Evolutionary conservation across 2,888 invertebrate genomes (phyloP).

Genomic region (Habrosyne pyritoides): DNA sequence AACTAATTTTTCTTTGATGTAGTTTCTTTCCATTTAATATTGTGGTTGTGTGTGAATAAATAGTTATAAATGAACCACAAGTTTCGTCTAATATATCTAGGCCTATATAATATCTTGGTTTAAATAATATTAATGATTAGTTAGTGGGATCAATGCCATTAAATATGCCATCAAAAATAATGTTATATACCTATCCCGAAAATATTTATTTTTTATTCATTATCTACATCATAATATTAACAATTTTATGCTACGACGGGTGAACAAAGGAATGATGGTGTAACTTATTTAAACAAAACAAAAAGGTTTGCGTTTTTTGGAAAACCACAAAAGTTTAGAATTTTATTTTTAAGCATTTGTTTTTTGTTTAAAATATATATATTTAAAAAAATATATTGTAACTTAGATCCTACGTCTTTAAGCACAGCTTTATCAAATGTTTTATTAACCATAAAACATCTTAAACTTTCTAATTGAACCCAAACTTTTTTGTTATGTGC

Average conservation of each 20-base stretch:
- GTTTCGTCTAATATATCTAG: conserved; percentile 28
- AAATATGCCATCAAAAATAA: conserved; percentile 26
- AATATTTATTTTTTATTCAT: background rate
- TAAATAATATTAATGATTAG: conserved; percentile 28
- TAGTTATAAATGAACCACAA: conserved; percentile 39
- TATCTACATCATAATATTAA: background rate
- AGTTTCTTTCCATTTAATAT: conserved; percentile 74
- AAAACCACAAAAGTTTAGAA: too few species aligned
- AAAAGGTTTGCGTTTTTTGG: too few species aligned
- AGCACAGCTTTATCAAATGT: too few species aligned
- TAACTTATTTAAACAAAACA: background rate
- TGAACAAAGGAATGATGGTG: background rate
- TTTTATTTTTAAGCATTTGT: too few species aligned
- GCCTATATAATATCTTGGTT: conserved; percentile 18
- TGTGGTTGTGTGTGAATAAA: conserved; percentile 53
- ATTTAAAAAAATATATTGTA: too few species aligned
- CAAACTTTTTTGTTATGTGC: too few species aligned
- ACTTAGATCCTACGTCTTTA: too few species aligned
- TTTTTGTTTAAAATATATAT: too few species aligned
- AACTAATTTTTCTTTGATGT: conserved; percentile 68
- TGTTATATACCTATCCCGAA: background rate
- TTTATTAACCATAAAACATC: too few species aligned
- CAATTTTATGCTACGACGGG: background rate
- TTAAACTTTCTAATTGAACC: too few species aligned
- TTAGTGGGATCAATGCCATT: conserved; percentile 29